A percentile compares a stretch with the other conserved stretches of the same genome.
These are phyloP conservation scores for Agrotis puta DNA, from an alignment of 2,888 invertebrate species.

Conservation along the genomic window DNA sequence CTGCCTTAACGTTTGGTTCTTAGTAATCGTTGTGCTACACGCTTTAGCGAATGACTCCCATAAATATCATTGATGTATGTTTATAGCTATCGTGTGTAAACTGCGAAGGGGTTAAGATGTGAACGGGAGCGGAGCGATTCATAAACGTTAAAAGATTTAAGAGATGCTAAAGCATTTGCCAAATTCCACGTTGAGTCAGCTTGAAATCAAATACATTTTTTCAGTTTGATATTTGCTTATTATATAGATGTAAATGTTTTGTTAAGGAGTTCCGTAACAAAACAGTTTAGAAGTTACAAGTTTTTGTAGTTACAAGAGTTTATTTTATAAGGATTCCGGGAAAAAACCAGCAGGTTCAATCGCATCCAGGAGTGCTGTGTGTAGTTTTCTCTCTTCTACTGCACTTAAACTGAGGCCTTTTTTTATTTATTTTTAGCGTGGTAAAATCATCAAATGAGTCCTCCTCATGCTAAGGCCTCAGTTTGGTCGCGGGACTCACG, in stretches of 20 bases:
- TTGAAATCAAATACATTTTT: not conserved
- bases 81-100: slow-evolving; percentile 76
- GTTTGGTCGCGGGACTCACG: no score
- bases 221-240: not conserved
- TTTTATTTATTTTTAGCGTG: no score
- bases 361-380: not conserved
- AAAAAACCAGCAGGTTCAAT: no score
- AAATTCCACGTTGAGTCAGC: not conserved
- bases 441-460: no score
- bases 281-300: no score
- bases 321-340: not conserved
- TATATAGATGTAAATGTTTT: not conserved
- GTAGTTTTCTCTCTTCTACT: no score
- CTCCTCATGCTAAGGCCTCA: no score
- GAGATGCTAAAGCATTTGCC: not conserved
- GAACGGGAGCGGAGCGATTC: slow-evolving; percentile 45
- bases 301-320: no score
- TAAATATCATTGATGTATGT: slow-evolving; percentile 88
- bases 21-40: slow-evolving; percentile 83
- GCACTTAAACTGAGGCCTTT: no score
- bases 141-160: no score
- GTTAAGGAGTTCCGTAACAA: no score
- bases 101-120: slow-evolving; percentile 44
- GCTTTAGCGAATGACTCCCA: slow-evolving; percentile 84
- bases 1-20: slow-evolving; percentile 80